phyloP scores from a whole-genome alignment of 2,888 invertebrate species.

The Mycogona germanica region DNA sequence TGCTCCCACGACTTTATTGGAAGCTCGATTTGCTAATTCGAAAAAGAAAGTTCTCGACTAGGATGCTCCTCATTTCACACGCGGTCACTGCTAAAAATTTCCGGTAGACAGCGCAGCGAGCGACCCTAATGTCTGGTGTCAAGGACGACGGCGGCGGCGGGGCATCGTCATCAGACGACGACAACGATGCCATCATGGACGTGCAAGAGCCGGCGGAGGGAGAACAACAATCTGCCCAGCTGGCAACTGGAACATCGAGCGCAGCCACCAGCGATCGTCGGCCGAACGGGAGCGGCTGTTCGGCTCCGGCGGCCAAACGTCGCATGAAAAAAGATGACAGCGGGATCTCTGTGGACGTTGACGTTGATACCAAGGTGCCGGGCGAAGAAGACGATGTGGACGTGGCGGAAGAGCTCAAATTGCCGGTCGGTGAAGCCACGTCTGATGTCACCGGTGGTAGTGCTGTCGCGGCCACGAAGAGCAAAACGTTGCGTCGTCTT shows the following conservation, averaged over 20 bases:
- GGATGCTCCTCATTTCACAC: too few relatives aligned
- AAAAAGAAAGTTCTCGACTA: too few relatives aligned
- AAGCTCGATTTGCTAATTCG: too few relatives aligned
- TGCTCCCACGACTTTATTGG: too few relatives aligned
- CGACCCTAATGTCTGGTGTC: too few relatives aligned
- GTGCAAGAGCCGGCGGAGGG: background rate
- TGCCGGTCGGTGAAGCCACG: background rate
- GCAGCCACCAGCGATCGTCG: background rate
- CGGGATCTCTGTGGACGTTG: constrained; percentile 29
- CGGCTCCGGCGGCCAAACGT: background rate
- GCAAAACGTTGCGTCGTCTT: background rate
- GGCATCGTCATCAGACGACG: background rate
- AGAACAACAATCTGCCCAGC: background rate
- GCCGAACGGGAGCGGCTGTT: background rate
- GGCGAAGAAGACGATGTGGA: background rate
- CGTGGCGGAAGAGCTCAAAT: background rate
- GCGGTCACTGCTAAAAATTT: too few relatives aligned
- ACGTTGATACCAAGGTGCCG: background rate
- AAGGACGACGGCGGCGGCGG: background rate
- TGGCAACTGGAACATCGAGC: background rate
- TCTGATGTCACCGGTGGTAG: background rate
- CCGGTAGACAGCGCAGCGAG: too few relatives aligned
- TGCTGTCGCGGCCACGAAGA: constrained; percentile 15
- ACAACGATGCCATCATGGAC: background rate
- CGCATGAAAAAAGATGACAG: constrained; percentile 31